These are phyloP conservation scores for Temnothorax nylanderi DNA, from an alignment of 1,140 invertebrate species.

Conservation along the genomic window DNA sequence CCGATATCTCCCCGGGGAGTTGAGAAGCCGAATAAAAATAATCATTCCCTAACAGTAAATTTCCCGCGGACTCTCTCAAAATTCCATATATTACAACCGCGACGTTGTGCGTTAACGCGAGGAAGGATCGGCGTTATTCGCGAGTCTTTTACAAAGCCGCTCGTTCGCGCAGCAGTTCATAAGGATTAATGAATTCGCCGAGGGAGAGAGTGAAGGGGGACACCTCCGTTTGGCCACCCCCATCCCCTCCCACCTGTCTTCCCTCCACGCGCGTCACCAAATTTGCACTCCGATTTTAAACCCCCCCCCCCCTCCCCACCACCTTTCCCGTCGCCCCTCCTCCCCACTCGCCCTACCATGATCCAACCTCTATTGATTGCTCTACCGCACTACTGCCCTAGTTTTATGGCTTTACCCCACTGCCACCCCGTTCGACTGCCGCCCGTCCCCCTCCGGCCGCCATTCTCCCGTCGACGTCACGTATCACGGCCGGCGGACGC, in stretches of 20 bases:
- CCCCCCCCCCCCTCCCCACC: not conserved
- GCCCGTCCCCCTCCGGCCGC: slow-evolving; percentile 34
- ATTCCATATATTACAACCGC: not conserved
- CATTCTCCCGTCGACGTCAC: slow-evolving; percentile 32
- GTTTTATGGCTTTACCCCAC: slow-evolving; percentile 79
- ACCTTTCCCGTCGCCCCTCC: not conserved
- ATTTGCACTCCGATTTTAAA: slow-evolving; percentile 68
- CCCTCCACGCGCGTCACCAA: slow-evolving; percentile 36
- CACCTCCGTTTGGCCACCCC: not conserved
- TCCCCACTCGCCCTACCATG: slow-evolving; percentile 74
- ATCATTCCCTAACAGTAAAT: not conserved
- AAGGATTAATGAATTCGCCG: slow-evolving; percentile 31
- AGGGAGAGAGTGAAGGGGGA: not conserved
- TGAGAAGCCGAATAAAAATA: not conserved
- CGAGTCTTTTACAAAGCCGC: not conserved
- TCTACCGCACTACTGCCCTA: slow-evolving; percentile 85
- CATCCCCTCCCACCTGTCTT: not conserved
- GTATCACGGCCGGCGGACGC: slow-evolving; percentile 63
- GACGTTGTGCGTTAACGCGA: not conserved
- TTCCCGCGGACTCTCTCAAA: not conserved
- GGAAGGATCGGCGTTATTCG: not conserved
- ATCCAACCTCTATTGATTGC: slow-evolving; percentile 84
- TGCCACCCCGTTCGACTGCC: slow-evolving; percentile 66
- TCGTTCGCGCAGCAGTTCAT: not conserved
- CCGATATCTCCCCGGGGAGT: no score